Percentiles rank a stretch among this genome's conserved stretches.
Conservation (phyloP, 2,113 vertebrate genomes). For the Phylloscopus whistleri region DNA sequence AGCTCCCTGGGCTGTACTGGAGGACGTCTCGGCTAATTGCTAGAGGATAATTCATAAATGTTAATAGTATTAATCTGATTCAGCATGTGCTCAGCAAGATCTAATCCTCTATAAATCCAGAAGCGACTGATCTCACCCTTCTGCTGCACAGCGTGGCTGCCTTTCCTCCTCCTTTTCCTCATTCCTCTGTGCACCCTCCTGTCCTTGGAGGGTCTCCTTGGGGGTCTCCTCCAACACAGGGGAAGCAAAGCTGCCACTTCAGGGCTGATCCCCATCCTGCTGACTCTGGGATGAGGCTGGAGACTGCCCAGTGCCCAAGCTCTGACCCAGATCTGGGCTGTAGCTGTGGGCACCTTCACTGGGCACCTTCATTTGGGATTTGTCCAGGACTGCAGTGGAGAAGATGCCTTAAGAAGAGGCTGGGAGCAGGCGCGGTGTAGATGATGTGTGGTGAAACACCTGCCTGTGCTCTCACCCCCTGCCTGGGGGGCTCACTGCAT, state of each 20-base stretch:
- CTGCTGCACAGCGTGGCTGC: neutral
- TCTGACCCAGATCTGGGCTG: neutral
- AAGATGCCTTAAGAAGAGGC: neutral
- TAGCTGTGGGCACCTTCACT: neutral
- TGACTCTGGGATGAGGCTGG: neutral
- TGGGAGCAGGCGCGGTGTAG: accelerated
- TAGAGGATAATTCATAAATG: conserved; percentile 12
- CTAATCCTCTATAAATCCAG: conserved; percentile 24
- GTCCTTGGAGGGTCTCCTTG: neutral
- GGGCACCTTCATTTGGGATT: neutral
- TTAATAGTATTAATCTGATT: conserved; percentile 47
- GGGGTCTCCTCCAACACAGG: accelerated
- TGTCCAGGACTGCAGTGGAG: neutral
- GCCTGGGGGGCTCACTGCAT: neutral
- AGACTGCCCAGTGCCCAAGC: neutral
- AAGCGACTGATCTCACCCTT: neutral
- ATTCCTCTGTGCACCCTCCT: neutral
- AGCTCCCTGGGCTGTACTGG: neutral
- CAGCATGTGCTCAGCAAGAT: neutral
- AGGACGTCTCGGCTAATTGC: neutral
- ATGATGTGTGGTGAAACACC: accelerated
- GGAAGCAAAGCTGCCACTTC: neutral
- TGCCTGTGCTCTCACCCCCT: neutral
- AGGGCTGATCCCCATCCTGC: neutral
- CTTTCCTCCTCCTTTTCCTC: neutral